phyloP scores from a whole-genome alignment of 2,797 vertebrate species.

The Philypnodon macrostomus region DNA sequence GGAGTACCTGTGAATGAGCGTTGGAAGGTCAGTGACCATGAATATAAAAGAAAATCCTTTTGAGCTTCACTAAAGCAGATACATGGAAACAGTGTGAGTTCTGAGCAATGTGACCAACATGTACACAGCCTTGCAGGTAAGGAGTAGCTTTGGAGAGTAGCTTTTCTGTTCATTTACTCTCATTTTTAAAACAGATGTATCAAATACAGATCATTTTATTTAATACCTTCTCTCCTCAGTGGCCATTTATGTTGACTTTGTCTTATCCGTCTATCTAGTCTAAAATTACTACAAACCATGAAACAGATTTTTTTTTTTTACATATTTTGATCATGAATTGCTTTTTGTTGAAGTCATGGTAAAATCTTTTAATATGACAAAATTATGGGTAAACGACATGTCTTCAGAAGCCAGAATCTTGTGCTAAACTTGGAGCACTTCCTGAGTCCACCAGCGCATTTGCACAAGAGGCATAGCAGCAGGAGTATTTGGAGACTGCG shows the following conservation, averaged over 20 bases:
- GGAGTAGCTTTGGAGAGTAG: neutral
- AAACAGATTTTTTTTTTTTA: too few species aligned
- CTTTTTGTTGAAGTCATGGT: neutral
- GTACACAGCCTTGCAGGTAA: neutral
- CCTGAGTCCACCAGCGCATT: slow-evolving; percentile 38
- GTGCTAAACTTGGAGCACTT: slow-evolving; percentile 32
- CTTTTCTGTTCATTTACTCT: too few species aligned
- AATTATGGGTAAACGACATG: slow-evolving; percentile 16
- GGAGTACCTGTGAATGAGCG: neutral
- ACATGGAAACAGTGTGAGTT: neutral
- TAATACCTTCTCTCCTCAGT: too few species aligned
- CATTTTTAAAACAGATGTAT: too few species aligned
- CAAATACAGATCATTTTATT: too few species aligned
- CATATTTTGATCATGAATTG: too few species aligned
- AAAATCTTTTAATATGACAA: neutral
- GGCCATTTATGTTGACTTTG: too few species aligned
- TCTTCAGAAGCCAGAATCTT: slow-evolving; percentile 32
- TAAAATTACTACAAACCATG: too few species aligned
- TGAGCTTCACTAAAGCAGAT: neutral
- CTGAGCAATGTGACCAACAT: neutral
- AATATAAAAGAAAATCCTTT: neutral
- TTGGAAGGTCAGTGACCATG: neutral
- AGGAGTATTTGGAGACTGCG: slow-evolving; percentile 25
- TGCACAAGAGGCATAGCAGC: slow-evolving; percentile 28
- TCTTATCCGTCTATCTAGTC: too few species aligned